Evolutionary conservation across 30 jellyfish, hydroid and myxozoan genomes (phyloP).

Genomic region (Catostylus mosaicus): DNA sequence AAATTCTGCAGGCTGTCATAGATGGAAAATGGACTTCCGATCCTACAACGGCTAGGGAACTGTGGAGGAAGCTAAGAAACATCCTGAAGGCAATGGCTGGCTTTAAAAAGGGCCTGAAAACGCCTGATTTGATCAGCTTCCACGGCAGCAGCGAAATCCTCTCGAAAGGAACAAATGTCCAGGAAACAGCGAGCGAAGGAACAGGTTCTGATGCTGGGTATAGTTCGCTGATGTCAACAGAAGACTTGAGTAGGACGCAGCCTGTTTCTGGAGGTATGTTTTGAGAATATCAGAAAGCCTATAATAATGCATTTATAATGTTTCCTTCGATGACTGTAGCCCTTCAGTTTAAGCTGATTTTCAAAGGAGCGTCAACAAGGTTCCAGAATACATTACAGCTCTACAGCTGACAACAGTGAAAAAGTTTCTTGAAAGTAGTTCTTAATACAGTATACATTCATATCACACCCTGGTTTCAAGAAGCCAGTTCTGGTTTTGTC

Average conservation of each 20-base stretch:
- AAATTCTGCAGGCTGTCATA: constrained; percentile 79
- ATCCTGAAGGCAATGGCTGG: constrained; percentile 69
- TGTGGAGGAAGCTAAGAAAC: constrained; percentile 79
- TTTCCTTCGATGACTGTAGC: no score
- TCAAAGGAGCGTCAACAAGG: no score
- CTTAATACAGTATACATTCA: no score
- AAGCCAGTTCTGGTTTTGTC: no score
- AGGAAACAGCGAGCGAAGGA: constrained; percentile 88
- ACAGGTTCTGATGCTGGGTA: constrained; percentile 92
- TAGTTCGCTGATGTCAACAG: constrained; percentile 86
- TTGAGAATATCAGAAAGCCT: no score
- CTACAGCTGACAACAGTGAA: no score
- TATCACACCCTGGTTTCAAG: no score
- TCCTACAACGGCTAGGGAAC: constrained; percentile 63
- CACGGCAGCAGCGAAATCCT: constrained; percentile 34
- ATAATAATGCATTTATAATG: no score
- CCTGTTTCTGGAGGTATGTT: constrained; percentile 80
- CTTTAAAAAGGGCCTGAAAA: constrained; percentile 64
- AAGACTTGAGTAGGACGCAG: constrained; percentile 82
- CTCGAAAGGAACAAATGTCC: constrained; percentile 11
- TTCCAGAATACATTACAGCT: no score
- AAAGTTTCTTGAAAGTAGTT: no score
- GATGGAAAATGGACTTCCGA: constrained; percentile 95
- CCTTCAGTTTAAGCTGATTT: no score
- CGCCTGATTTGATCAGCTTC: constrained; percentile 62